These are phyloP conservation scores for Porites lobata DNA, from an alignment of 92 coral and sea anemone genomes.

Conservation along the genomic window DNA sequence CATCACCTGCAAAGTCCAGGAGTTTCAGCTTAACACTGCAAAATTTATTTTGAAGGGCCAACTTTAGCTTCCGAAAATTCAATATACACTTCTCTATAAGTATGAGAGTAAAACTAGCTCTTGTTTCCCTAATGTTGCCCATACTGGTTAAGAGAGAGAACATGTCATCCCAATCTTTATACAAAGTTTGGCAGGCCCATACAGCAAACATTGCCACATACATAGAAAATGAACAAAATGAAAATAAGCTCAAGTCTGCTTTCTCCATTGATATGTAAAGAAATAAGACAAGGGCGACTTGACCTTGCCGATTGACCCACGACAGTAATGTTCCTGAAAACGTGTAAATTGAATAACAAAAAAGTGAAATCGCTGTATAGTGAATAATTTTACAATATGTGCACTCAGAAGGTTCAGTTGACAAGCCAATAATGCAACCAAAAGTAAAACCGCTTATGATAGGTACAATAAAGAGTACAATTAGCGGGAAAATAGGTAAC, in stretches of 20 bases:
- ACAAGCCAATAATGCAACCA: neutral
- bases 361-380: neutral
- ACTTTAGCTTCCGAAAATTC: conserved; percentile 33
- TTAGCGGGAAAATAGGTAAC: neutral
- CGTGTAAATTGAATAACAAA: neutral
- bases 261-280: neutral
- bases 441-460: neutral
- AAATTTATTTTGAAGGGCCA: conserved; percentile 54
- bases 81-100: neutral
- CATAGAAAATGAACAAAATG: neutral
- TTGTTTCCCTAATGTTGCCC: neutral
- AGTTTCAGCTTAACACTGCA: conserved; percentile 50
- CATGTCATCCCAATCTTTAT: neutral
- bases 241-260: neutral
- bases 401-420: neutral
- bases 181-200: neutral
- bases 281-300: neutral
- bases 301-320: neutral
- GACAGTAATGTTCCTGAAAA: neutral
- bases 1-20: conserved; percentile 70
- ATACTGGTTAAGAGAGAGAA: neutral
- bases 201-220: neutral
- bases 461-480: neutral
- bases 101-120: conserved; percentile 2
- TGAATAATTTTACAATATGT: neutral